Base-by-base conservation (phyloP, 2,888 invertebrate species). In the Eilema caniola region DNA sequence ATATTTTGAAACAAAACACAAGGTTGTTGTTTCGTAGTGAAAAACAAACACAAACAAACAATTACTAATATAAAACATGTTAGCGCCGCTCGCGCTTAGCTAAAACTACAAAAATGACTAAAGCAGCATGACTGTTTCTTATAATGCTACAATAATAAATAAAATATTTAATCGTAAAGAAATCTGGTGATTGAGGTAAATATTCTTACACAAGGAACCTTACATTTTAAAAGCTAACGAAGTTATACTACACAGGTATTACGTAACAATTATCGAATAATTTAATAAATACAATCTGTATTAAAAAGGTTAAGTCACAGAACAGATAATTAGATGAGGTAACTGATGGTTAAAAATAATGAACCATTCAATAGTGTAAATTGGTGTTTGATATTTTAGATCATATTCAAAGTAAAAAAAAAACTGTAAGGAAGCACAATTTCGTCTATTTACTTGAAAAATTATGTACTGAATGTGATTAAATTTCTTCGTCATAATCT, bases 81-180 rank as follows among this genome's bases (percentile, higher is more conserved):
- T 73, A 72, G 69, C 70, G 75, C 70, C 80, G 76, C 79, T 62
- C 76, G 76, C 73, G 66, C 24, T 57, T 72, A 71, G 80, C 88
- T 91, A 90, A 84, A 76, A 79, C 90, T 92, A 94, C 85, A 84
- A 92, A 90, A 94, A 93, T 94, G 94, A 94, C 94, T 94, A 94
- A 88, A 90, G 86, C 88, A 86, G 88, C 86, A 89, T 93, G 94
- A 94, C 94, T 94, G 82, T 85, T 86, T 76, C 92, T 92, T 93
- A 92, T 33, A 77, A 82, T 74, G 76, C 89, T 92, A 92, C 83
- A 84, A 47, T 82, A 92, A 92, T 92, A 92, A 92, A 93, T 92
- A 85, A 37, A 81, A 53, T 78, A 84, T 81, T 81, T 74, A 82
- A 83, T 82, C 82, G 75, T 81, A 81, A 77, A 83, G 77, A 85